Base-by-base conservation (phyloP, 2,113 vertebrate genomes). In the Pomatorhinus ruficollis region DNA sequence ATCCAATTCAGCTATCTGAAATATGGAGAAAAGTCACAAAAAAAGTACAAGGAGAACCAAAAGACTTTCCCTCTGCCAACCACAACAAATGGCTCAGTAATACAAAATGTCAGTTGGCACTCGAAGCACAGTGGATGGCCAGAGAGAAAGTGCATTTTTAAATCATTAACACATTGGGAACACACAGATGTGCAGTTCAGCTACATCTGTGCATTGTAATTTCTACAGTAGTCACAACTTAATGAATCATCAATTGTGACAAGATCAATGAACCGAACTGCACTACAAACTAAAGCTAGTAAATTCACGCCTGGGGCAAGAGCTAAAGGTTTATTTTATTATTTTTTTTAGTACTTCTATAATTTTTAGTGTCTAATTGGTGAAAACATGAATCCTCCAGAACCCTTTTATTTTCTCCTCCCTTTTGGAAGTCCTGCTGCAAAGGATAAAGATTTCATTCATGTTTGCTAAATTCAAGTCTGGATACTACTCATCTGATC, bases 211-310 rank as follows among this genome's bases (percentile, higher is more conserved):
- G 89, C 92, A 88, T 92, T 97, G 95, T 85, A 94, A 96, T 97
- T 97, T 88, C 97, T 95, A 97, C 96, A 95, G 92, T 92, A 97
- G 95, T 97, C 97, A 97, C 94, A 97, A 97, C 94, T 97, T 97
- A 97, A 97, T 97, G 97, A 97, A 97, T 97, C 95, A 97, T 96
- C 95, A 96, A 6, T 95, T 97, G 96, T 96, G 97, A 97, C 95
- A 97, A 95, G 96, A 97, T 97, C 97, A 97, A 97, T 97, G 97
- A 97, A 97, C 96, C 85, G 28, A 96, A 96, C 57, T 53, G 88
- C 94, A 92, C 83, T 96, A 95, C 96, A 97, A 97, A 97, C 96
- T 95, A 89, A 94, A 96, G 91, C 92, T 83, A 94, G 96, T 96
- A 96, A 97, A 97, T 97, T 96, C 93, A 92, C 79, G 96, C 97